Evolutionary conservation across 2,113 vertebrate genomes (phyloP), one percentile per base, ranked within the genome.

Genomic region (Chrysochloris asiatica): DNA sequence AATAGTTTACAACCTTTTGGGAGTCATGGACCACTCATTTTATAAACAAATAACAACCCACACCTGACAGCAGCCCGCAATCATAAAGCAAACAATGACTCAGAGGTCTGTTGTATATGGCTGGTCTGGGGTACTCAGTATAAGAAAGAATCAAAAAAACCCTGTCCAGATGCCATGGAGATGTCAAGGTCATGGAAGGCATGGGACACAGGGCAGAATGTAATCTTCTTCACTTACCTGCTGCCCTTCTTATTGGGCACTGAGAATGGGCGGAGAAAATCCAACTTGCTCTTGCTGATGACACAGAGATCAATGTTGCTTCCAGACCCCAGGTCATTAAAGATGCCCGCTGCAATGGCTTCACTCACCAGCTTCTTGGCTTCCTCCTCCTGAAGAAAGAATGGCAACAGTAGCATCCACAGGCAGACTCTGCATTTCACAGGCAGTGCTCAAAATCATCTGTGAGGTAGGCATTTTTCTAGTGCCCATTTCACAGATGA

Each of bases 271-370:
- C 99, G 98, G 45, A 99, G 97, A 85, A 99, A 99, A 73, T 99
- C 99, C 97, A 99, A 91, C 84, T 99, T 99, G 95, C 48, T 98
- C 96, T 99, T 99, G 96, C 98, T 99, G 94, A 99, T 99, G 30
- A 99, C 99, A 0, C 99, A 99, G 77, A 99, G 96, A 89, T 99
- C 99, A 0, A 99, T 99, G 97, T 99, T 99, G 92, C 99, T 99
- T 93, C 99, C 99, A 0, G 99, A 99, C 92, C 99, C 99, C 96
- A 99, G 97, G 86, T 99, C 99, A 0, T 99, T 99, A 95, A 98
- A 99, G 94, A 99, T 99, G 24, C 99, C 99, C 0, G 99, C 99
- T 8, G 99, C 98, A 3, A 99, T 99, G 81, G 99, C 99, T 2
- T 99, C 99, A 4, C 98, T 97, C 92, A 99, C 99, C 33, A 99